Evolutionary conservation across 2,888 invertebrate genomes (phyloP), one percentile per base, ranked within the genome.

Genomic region (Nemurella pictetii): DNA sequence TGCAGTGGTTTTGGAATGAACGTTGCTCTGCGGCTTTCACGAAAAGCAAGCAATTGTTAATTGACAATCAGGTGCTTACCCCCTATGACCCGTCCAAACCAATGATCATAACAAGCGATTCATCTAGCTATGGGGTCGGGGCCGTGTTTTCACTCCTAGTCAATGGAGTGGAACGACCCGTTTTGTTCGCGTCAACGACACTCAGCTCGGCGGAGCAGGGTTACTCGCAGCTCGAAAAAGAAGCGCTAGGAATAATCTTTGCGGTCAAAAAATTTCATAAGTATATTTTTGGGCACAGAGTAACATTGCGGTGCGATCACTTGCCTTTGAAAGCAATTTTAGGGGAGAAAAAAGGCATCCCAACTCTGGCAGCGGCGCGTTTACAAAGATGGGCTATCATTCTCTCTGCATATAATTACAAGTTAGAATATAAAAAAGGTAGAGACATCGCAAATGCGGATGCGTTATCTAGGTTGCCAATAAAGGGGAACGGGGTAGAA

Each of bases 381-480:
- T 78, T 84, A 12, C 75, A 75, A 77, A 80, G 84, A 80, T 84
- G 84, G 84, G 84, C 84, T 4, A 30, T 84, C 26, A 84, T 36
- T 1, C 27, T 78, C 15, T 36, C 29, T 2, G 78, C 84, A 3
- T 84, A 77, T 84, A 1, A 80, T 5, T 84, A 84, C 15, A 26
- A 12, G 15, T 25, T 84, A 15, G 30, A 78, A 26, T 77, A 84
- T 28, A 20, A 28, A 27, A 84, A 78, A 29, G 78, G 35, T 9
- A 75, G n/a, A 29, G 75, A 74, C n/a, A 84, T 77, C 4, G 36
- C 84, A 9, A 30, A 75, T 84, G 84, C 77, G 4, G 77, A 84
- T 84, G 75, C 84, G 25, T 78, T 84, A 25, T 84, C 84, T 25
- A 73, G 78, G 12, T 29, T 84, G 30, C 78, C 78, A 7, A n/a